Evolutionary conservation across 2,888 invertebrate species (phyloP), one percentile per base, ranked within the genome.

Genomic region (Colostygia pectinataria): DNA sequence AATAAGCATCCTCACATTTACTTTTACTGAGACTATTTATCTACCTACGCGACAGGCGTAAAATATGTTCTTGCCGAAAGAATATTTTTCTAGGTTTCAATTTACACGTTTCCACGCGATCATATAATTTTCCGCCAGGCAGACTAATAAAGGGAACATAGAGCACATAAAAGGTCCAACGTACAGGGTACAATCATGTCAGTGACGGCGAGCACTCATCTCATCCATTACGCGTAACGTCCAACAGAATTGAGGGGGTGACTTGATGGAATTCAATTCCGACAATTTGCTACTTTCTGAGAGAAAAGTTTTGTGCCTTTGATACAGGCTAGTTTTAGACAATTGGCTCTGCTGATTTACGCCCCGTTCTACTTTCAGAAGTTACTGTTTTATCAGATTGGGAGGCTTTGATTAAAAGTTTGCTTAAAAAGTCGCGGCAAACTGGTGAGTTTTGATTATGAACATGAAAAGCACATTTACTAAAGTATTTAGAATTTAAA

Each of bases 201-300:
- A 28, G 57, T 50, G 56, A 45, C 51, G 54, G 31, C 34, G 54
- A 54, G 51, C 58, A 61, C 58, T 61, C 61, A 61, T 61, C 61
- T 53, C 61, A 53, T 53, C 61, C 58, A 61, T 61, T 61, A 61
- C 53, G 53, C 55, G 53, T 57, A 60, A 60, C 60, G 55, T 57
- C 60, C 60, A 55, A 53, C 61, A 53, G 56, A 61, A 58, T 61
- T 58, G 61, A 58, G 58, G 42, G 53, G 56, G 53, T 51, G 58
- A 58, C 58, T 61, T 61, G 61, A 61, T 61, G 55, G 58, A 53
- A 61, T 61, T 61, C 56, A 61, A 61, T 61, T 61, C 40, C 49
- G 55, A 45, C 56, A 58, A 61, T 61, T 61, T 55, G 56, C 51
- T 61, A 56, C 61, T 57, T 56, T 57, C 58, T 43, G 55, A 56